These are phyloP conservation scores for Micoletzkya japonica DNA, from an alignment of 2,888 invertebrate species.

Conservation along the genomic window DNA sequence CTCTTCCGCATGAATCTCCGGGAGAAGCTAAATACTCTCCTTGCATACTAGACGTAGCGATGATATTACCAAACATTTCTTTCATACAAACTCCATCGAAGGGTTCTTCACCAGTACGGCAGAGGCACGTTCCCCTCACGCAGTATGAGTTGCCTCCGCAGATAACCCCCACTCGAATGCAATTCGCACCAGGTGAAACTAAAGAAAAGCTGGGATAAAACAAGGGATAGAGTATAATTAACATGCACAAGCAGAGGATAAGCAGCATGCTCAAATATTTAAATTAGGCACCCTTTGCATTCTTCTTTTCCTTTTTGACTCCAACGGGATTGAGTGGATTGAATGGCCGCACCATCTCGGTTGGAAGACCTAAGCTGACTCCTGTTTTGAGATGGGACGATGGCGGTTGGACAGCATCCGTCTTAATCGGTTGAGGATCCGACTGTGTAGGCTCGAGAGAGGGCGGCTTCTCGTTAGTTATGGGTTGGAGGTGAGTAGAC, in stretches of 20 bases:
- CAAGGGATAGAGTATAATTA: not conserved
- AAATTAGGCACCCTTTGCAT: slow-evolving; percentile 27
- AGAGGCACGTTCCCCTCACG: slow-evolving; percentile 58
- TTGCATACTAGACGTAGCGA: not conserved
- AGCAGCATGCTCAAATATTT: not conserved
- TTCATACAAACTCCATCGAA: slow-evolving; percentile 23
- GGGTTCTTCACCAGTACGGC: slow-evolving; percentile 31
- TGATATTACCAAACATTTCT: not conserved
- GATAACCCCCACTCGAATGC: slow-evolving; percentile 48
- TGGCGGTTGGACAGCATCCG: not conserved
- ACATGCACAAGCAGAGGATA: slow-evolving; percentile 15
- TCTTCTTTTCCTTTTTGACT: not conserved
- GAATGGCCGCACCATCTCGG: not conserved
- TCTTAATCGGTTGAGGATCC: not conserved
- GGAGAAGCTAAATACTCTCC: slow-evolving; percentile 4
- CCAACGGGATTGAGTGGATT: not conserved
- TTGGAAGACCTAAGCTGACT: slow-evolving; percentile 5
- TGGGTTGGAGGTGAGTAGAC: slow-evolving; percentile 17
- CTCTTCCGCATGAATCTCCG: slow-evolving; percentile 12
- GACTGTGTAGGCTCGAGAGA: slow-evolving; percentile 8
- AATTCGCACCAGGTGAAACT: slow-evolving; percentile 48
- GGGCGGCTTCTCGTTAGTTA: not conserved
- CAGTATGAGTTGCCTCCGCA: slow-evolving; percentile 59
- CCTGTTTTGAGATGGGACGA: not conserved
- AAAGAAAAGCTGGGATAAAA: no score